Evolutionary conservation across 2,888 invertebrate genomes (phyloP), one percentile per base, ranked within the genome.

Genomic region (Chaetogeoica ovagalla): DNA sequence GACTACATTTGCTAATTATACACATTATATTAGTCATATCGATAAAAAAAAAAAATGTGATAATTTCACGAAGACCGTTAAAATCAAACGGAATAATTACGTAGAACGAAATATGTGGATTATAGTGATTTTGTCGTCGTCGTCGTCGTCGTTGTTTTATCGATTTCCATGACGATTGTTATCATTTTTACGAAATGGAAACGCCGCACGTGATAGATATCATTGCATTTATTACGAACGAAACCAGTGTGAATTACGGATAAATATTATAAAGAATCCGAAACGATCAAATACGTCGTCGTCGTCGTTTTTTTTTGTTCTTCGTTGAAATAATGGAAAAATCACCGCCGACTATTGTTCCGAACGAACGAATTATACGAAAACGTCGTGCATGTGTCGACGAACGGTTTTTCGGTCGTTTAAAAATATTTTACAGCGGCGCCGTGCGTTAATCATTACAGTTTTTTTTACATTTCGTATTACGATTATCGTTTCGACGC

Each of bases 281-380:
- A 21, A 52, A 23, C 48, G 48, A 48, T 68, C 7, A 6, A 39
- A 39, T 39, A 6, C 39, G 17, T 71, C 21, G 11, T n/a, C 21
- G 39, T 21, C 43, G 11, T 23, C 17, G 15, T 21, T 43, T 15
- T 21, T 21, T 66, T 66, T 21, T n/a, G n/a, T 39, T 11, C 21
- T 52, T 57, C 57, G 0, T n/a, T 55, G 15, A 8, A 5, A 39
- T 37, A 15, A 71, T 43, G n/a, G n/a, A 57, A 71, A 71, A 69
- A 69, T 17, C 59, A 39, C 21, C 2, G 7, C n/a, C n/a, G n/a
- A n/a, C n/a, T n/a, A 71, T 55, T 21, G 71, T 59, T 71, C 71
- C 43, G n/a, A 59, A 17, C 43, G 43, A 71, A 71, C 43, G 59
- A 15, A 71, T 59, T 39, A n/a, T 5, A 68, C 21, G 48, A 65